Evolutionary conservation across 2,113 vertebrate species (phyloP), one percentile per base, ranked within the genome.

Genomic region (Otocyon megalotis): DNA sequence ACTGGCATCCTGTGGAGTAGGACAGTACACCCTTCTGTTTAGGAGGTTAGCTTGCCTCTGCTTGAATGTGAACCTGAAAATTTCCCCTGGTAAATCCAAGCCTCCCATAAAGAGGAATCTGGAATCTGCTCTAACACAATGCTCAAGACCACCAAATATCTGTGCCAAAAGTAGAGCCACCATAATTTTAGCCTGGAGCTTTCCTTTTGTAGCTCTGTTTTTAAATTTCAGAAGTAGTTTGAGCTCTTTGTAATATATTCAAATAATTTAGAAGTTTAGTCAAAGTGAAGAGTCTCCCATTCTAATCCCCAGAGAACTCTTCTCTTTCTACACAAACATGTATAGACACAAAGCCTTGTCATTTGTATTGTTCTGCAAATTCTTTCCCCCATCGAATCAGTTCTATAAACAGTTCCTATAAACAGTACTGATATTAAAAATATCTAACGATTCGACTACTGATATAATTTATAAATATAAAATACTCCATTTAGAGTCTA

Each of bases 201-300:
- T 77, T 24, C 82, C 13, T 77, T 65, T 32, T 77, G 24, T 43
- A 77, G 72, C 28, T 79, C 60, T 19, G 20, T 79, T 77, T 56
- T 87, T 79, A 48, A 79, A 87, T 80, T 93, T 79, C 32, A n/a
- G 35, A 67, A 67, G n/a, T n/a, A 67, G 43, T 43, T 11, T 26
- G 65, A 9, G 60, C 32, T 77, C 48, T 86, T 13, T 53, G 58
- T 11, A 65, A 76, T 37, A 65, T 76, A 76, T 76, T 93, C n/a
- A 93, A 87, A 87, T 87, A 87, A 79, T 79, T 87, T 48, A 58
- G 50, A 87, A 48, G 28, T 58, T 87, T 69, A 87, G 14, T 65
- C 53, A 86, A 56, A 86, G 35, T 32, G 71, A 48, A 92, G 71
- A 93, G 14, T 69, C 28, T 79, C 58, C 15, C 50, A 48, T 48